A percentile compares a stretch with the other conserved stretches of the same genome.
phyloP scores from a whole-genome alignment of 2,888 invertebrate genomes.

The Thereva unica region DNA sequence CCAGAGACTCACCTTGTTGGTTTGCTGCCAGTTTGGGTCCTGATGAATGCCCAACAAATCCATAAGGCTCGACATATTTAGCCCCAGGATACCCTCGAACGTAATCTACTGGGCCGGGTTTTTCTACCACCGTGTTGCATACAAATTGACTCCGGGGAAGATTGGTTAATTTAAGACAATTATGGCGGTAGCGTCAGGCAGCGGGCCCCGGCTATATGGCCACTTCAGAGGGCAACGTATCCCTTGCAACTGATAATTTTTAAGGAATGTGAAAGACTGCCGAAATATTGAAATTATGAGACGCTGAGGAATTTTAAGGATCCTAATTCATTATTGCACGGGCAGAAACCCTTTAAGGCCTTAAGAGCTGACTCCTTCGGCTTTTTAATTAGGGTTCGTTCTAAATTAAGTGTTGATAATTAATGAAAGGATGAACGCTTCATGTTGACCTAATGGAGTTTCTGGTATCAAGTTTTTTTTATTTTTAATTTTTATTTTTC shows the following conservation, averaged over 20 bases:
- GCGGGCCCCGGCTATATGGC: not conserved
- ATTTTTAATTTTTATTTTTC: too few species aligned
- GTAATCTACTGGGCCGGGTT: slow-evolving; percentile 34
- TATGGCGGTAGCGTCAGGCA: slow-evolving; percentile 31
- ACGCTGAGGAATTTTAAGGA: slow-evolving; percentile 32
- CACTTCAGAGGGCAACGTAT: slow-evolving; percentile 4
- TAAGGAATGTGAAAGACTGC: slow-evolving; percentile 31
- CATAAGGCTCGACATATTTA: slow-evolving; percentile 55
- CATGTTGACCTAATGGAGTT: not conserved
- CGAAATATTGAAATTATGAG: slow-evolving; percentile 34
- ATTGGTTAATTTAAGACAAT: slow-evolving; percentile 37
- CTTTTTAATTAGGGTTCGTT: slow-evolving; percentile 24
- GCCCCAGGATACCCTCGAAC: slow-evolving; percentile 51
- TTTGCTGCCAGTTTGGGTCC: not conserved
- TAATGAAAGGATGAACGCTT: slow-evolving; percentile 11
- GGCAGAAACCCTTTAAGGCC: too few species aligned
- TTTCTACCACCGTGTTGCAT: slow-evolving; percentile 36
- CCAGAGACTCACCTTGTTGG: slow-evolving; percentile 2
- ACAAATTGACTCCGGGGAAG: slow-evolving; percentile 30
- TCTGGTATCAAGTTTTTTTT: too few species aligned
- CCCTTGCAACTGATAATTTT: slow-evolving; percentile 30
- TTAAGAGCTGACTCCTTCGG: not conserved
- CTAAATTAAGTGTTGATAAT: slow-evolving; percentile 29
- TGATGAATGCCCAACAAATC: slow-evolving; percentile 48
- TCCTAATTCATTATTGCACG: slow-evolving; percentile 9